These are phyloP conservation scores for Lamellibrachia satsuma DNA, from an alignment of 2,888 invertebrate genomes.

Conservation along the genomic window DNA sequence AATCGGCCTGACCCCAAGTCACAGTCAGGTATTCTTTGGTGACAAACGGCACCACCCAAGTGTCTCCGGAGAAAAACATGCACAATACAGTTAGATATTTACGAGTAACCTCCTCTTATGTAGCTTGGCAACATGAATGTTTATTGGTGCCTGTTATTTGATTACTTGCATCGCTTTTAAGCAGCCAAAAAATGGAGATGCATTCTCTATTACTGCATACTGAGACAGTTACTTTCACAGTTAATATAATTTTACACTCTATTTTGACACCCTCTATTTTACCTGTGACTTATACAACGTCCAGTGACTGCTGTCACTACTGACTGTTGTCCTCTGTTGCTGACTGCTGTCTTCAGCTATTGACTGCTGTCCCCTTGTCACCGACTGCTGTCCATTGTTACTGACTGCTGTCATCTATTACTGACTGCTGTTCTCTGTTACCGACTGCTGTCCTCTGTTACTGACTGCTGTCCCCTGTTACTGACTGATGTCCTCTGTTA, in stretches of 20 bases:
- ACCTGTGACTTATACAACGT: too few species aligned
- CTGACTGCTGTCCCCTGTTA: too few species aligned
- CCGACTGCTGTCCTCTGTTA: too few species aligned
- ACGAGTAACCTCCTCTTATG: background rate
- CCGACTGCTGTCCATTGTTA: too few species aligned
- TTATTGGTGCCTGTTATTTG: slow-evolving; percentile 17
- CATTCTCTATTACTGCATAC: background rate
- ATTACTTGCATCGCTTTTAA: background rate
- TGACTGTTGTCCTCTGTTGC: too few species aligned
- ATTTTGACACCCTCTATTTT: too few species aligned
- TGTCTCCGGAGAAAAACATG: background rate
- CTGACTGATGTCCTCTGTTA: too few species aligned
- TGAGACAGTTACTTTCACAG: background rate
- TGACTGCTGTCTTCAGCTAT: too few species aligned
- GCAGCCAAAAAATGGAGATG: background rate
- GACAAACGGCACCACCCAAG: slow-evolving; percentile 3
- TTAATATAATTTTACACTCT: background rate
- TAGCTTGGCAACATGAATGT: slow-evolving; percentile 17
- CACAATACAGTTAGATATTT: background rate
- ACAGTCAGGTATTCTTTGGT: background rate
- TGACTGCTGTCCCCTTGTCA: too few species aligned
- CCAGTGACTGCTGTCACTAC: too few species aligned
- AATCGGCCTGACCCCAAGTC: background rate
- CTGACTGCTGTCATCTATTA: too few species aligned
- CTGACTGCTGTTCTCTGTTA: too few species aligned